Base-by-base conservation (phyloP, 2,888 invertebrate genomes). In the Plagiodera versicolora region DNA sequence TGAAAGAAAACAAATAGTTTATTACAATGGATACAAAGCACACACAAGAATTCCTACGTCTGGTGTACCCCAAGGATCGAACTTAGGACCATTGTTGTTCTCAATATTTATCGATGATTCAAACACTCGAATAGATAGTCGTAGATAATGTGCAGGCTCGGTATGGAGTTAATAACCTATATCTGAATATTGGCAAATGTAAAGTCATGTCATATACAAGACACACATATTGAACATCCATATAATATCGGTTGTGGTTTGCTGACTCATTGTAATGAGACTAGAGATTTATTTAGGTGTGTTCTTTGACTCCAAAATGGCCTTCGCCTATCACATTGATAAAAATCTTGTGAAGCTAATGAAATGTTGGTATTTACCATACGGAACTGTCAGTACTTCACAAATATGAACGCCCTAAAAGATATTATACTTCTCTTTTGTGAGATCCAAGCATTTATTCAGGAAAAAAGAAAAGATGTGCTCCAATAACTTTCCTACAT, bases 111-210 rank as follows among this genome's bases (percentile, higher is more conserved):
- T n/a, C n/a, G n/a, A n/a, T n/a, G n/a, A n/a, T n/a, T n/a, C n/a
- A n/a, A n/a, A n/a, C n/a, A n/a, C n/a, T n/a, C n/a, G n/a, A n/a
- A n/a, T n/a, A n/a, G n/a, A 24, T 11, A 48, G 19, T 20, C 14
- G 20, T 48, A 19, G 48, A 48, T 20, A 19, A 48, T 48, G n/a
- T n/a, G 48, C 48, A 48, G 20, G 20, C 18, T 47, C 20, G 48
- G 48, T 48, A 20, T 48, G 48, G 1, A 48, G 24, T 48, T 6
- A 9, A 32, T 32, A 32, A 32, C 32, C 2, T 9, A 32, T 11
- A 32, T 32, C 32, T 32, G 32, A 32, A 48, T 48, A 48, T 19
- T 11, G 19, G 1, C 11, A 3, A 48, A 48, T 48, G 48, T 48
- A 19, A 48, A 19, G 20, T 10, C 9, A 48, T 48, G 19, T 48